These are phyloP conservation scores for Pyrgilauda ruficollis DNA, from an alignment of 2,113 vertebrate genomes.

Conservation along the genomic window DNA sequence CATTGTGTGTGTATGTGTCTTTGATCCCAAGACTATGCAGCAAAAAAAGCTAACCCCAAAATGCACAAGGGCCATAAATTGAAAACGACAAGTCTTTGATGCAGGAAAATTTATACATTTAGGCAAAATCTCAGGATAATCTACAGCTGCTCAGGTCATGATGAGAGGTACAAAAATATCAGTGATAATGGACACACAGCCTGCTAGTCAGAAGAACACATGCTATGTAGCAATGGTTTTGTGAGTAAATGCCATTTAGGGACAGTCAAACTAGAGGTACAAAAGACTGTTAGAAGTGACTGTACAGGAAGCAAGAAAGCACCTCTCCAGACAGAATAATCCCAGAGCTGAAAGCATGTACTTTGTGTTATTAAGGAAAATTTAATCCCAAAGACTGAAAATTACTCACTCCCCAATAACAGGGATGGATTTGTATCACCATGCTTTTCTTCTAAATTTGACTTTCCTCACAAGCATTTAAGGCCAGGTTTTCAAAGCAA, in stretches of 20 bases:
- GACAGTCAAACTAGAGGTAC: not conserved
- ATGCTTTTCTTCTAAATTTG: not conserved
- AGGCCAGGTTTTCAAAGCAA: not conserved
- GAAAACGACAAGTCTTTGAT: not conserved
- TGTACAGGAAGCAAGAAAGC: not conserved
- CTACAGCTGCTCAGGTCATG: not conserved
- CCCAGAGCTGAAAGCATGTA: not conserved
- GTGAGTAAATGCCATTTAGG: not conserved
- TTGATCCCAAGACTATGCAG: not conserved
- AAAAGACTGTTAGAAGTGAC: not conserved
- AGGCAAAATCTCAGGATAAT: not conserved
- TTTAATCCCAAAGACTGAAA: not conserved
- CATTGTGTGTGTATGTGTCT: not conserved
- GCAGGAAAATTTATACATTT: not conserved
- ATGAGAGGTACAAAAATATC: conserved; percentile 43
- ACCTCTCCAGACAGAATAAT: not conserved
- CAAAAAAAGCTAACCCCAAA: not conserved
- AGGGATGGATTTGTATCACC: not conserved
- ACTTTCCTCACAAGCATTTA: not conserved
- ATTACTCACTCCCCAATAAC: not conserved
- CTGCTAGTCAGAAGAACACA: not conserved
- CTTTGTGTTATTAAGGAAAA: not conserved
- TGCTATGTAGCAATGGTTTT: conserved; percentile 2
- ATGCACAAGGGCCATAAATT: not conserved
- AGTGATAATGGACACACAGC: not conserved